Evolutionary conservation across 2,888 invertebrate species (phyloP).

Genomic region (Xylota sylvarum): DNA sequence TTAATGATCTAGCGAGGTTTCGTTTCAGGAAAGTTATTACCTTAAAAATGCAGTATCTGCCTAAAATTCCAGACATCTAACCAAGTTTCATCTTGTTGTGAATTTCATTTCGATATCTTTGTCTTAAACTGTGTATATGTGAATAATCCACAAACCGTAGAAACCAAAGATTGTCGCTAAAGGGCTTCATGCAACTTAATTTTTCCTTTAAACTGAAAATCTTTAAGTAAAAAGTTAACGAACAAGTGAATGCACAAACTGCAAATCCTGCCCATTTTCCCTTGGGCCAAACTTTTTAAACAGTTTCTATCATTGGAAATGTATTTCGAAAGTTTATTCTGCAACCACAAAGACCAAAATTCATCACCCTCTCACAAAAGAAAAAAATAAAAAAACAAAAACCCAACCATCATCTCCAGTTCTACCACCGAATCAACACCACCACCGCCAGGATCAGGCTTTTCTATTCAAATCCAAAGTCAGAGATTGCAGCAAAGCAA

Average conservation of each 20-base stretch:
- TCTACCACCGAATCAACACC: conserved; percentile 34
- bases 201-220: not conserved
- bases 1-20: too few species aligned
- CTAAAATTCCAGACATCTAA: too few species aligned
- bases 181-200: too few species aligned
- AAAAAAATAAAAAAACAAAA: not conserved
- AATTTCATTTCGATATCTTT: too few species aligned
- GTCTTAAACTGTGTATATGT: too few species aligned
- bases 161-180: too few species aligned
- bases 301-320: conserved; percentile 61
- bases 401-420: conserved; percentile 21
- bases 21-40: too few species aligned
- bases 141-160: too few species aligned
- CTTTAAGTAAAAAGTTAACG: conserved; percentile 20
- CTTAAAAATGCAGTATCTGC: too few species aligned
- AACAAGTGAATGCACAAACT: conserved; percentile 26
- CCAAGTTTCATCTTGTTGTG: too few species aligned
- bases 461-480: conserved; percentile 58
- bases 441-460: conserved; percentile 28
- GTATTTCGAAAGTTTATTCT: conserved; percentile 60
- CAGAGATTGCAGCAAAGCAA: conserved; percentile 14
- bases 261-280: conserved; percentile 4
- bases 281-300: conserved; percentile 45
- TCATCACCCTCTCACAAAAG: conserved; percentile 53
- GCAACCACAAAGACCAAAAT: conserved; percentile 61